Conservation (phyloP, 2,797 vertebrate genomes). For the Morelia viridis region DNA sequence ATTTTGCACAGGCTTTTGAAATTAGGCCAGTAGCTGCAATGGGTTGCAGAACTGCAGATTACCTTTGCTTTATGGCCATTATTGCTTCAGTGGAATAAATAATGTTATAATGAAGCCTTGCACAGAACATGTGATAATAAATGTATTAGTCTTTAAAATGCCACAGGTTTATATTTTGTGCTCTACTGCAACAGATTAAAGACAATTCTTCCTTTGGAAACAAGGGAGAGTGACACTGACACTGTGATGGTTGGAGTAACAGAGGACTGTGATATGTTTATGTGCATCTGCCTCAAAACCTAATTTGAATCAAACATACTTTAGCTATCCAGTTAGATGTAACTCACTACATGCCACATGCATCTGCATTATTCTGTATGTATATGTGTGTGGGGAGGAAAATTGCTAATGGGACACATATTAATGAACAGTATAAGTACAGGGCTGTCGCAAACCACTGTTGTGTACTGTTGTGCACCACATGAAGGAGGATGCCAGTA, state of each 20-base stretch:
- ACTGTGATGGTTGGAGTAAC: not conserved
- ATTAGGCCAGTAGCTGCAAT: not conserved
- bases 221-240: no score
- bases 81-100: not conserved
- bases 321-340: not conserved
- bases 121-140: not conserved
- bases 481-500: not conserved
- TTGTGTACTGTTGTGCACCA: not conserved
- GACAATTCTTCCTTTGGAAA: not conserved
- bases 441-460: not conserved
- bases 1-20: not conserved
- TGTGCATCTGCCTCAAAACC: not conserved
- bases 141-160: not conserved
- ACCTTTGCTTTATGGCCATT: not conserved
- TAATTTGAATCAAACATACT: fast-evolving
- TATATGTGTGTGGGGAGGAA: not conserved
- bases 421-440: not conserved
- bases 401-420: not conserved
- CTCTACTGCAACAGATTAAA: not conserved
- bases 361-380: not conserved
- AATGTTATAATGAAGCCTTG: not conserved
- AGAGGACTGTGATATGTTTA: not conserved
- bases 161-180: not conserved
- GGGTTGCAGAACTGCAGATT: not conserved
- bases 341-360: not conserved